Percentiles rank a stretch among this genome's conserved stretches.
Evolutionary conservation across 2,888 invertebrate genomes (phyloP).

Genomic region (Liopterus haemorrhoidalis): DNA sequence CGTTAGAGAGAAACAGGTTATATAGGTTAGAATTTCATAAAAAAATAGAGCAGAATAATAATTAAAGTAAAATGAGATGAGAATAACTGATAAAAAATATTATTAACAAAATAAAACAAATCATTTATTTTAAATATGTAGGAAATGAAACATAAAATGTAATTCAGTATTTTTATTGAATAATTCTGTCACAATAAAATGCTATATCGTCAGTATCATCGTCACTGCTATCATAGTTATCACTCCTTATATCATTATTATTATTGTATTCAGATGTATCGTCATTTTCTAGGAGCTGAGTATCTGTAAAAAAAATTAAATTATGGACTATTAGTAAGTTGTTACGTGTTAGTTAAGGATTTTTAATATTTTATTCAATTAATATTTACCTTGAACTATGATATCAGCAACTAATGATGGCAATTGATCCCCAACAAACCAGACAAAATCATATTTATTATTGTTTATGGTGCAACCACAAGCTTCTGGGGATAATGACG

Average conservation of each 20-base stretch:
- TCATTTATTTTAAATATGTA: slow-evolving; percentile 1
- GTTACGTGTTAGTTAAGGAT: neutral
- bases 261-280: slow-evolving; percentile 21
- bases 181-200: slow-evolving; percentile 9
- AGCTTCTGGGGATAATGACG: slow-evolving; percentile 24
- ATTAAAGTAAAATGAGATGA: neutral
- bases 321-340: no score
- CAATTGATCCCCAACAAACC: slow-evolving; percentile 31
- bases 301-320: slow-evolving; percentile 20
- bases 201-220: slow-evolving; percentile 5
- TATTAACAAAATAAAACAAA: neutral
- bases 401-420: slow-evolving; percentile 28
- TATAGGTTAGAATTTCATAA: neutral
- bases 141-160: neutral
- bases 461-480: slow-evolving; percentile 25
- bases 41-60: neutral
- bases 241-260: no score
- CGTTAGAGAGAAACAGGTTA: neutral
- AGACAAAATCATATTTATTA: slow-evolving; percentile 30
- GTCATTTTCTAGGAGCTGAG: slow-evolving; percentile 19
- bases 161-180: slow-evolving; percentile 18
- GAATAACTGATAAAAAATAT: no score
- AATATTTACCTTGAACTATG: slow-evolving; percentile 23
- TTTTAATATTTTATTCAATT: slow-evolving; percentile 13
- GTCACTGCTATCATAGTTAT: slow-evolving; percentile 11